Evolutionary conservation across 2,888 invertebrate genomes (phyloP).

Genomic region (Tachina grossa): DNA sequence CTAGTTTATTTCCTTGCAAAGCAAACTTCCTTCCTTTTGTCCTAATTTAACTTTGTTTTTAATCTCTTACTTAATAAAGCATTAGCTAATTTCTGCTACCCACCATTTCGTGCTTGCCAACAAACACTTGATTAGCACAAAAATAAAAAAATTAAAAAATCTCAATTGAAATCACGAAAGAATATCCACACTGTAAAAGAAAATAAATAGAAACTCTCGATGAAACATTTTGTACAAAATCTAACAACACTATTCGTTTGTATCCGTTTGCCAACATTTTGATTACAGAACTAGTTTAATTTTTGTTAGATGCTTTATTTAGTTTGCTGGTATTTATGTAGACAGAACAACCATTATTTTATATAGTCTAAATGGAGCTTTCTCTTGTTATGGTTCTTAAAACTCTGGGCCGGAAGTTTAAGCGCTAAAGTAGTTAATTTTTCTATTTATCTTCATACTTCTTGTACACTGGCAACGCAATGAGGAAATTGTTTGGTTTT

Average conservation of each 20-base stretch:
- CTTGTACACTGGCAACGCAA: neutral
- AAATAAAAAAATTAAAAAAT: conserved; percentile 5
- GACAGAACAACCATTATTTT: neutral
- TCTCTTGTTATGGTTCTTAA: neutral
- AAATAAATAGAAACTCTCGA: conserved; percentile 1
- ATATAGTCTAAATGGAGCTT: neutral
- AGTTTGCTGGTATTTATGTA: neutral
- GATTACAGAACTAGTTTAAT: neutral
- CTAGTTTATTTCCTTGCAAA: no score
- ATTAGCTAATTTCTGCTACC: conserved; percentile 6
- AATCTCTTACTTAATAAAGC: no score
- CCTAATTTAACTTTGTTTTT: no score
- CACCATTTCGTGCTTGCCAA: conserved; percentile 12
- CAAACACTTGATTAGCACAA: conserved; percentile 24
- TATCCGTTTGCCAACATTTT: conserved; percentile 2
- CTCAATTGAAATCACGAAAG: conserved; percentile 1
- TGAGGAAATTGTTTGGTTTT: neutral
- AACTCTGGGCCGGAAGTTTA: conserved; percentile 8
- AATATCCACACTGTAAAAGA: neutral
- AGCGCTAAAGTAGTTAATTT: neutral
- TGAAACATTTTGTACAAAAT: neutral
- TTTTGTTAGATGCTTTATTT: neutral
- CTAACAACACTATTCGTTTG: neutral
- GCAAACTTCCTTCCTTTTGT: no score
- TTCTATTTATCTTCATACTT: neutral